These are phyloP conservation scores for Micrasema longulum DNA, from an alignment of 1,140 invertebrate genomes.

Conservation along the genomic window DNA sequence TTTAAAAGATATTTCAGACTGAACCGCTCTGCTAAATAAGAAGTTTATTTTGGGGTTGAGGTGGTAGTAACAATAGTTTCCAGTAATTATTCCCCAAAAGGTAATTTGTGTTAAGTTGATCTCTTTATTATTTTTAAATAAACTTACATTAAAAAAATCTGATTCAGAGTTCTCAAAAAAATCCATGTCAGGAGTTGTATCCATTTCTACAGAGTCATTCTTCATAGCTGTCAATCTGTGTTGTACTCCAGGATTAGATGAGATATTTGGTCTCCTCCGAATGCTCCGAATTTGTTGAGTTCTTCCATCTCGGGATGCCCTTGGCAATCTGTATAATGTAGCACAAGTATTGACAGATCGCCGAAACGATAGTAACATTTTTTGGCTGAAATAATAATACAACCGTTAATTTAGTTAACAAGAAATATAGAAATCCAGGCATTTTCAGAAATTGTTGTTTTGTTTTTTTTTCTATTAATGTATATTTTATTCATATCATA, in stretches of 20 bases:
- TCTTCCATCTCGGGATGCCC: background rate
- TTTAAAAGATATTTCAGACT: background rate
- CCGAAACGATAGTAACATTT: slow-evolving; percentile 9
- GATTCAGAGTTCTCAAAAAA: slow-evolving; percentile 24
- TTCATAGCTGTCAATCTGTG: slow-evolving; percentile 21
- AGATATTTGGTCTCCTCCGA: background rate
- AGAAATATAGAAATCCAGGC: no score
- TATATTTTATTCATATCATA: no score
- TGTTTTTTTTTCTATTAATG: no score
- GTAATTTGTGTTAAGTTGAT: background rate
- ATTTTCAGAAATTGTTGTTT: no score
- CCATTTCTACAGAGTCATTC: slow-evolving; percentile 8
- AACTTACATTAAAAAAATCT: slow-evolving; percentile 29
- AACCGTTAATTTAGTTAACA: no score
- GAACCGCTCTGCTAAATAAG: background rate
- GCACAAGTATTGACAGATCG: slow-evolving; percentile 9
- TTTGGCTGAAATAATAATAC: background rate
- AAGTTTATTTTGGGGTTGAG: background rate
- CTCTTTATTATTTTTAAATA: background rate
- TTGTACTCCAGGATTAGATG: slow-evolving; percentile 10
- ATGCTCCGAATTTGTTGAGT: no score
- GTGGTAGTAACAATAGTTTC: background rate
- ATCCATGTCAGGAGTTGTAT: slow-evolving; percentile 29
- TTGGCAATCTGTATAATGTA: background rate
- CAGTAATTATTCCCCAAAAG: background rate